Evolutionary conservation across 2,113 vertebrate genomes (phyloP).

Genomic region (Misgurnus mizolepis): DNA sequence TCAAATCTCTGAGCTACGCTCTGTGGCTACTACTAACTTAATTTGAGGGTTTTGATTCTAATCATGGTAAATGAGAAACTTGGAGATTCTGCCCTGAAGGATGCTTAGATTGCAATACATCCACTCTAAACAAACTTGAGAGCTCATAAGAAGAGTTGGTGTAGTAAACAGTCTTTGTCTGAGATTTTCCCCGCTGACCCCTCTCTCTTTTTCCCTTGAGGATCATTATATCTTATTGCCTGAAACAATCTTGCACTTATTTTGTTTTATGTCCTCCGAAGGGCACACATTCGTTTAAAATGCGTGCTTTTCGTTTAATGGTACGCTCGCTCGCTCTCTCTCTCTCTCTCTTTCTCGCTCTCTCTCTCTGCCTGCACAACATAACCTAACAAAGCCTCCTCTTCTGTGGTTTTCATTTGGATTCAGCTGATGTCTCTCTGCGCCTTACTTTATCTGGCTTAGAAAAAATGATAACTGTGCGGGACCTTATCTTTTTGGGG

Average conservation of each 20-base stretch:
- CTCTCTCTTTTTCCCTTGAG: conserved; percentile 47
- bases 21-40: conserved; percentile 63
- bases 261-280: conserved; percentile 19
- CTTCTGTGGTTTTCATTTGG: conserved; percentile 58
- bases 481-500: conserved; percentile 65
- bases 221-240: conserved; percentile 54
- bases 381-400: conserved; percentile 32
- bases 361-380: conserved; percentile 34
- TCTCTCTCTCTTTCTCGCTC: conserved; percentile 25
- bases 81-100: conserved; percentile 65
- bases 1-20: conserved; percentile 52
- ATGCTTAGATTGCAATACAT: conserved; percentile 61
- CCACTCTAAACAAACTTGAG: conserved; percentile 60
- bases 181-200: conserved; percentile 54
- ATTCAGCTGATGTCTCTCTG: conserved; percentile 57
- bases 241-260: conserved; percentile 47
- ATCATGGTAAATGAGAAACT: conserved; percentile 70
- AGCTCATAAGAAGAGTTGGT: conserved; percentile 57
- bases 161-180: conserved; percentile 54
- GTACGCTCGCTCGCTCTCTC: conserved; percentile 50
- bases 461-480: conserved; percentile 48
- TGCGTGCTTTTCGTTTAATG: conserved; percentile 16
- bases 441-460: conserved; percentile 52
- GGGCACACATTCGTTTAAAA: conserved; percentile 42
- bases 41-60: conserved; percentile 70